Evolutionary conservation across 2,113 vertebrate species (phyloP).

Genomic region (Limanda limanda): DNA sequence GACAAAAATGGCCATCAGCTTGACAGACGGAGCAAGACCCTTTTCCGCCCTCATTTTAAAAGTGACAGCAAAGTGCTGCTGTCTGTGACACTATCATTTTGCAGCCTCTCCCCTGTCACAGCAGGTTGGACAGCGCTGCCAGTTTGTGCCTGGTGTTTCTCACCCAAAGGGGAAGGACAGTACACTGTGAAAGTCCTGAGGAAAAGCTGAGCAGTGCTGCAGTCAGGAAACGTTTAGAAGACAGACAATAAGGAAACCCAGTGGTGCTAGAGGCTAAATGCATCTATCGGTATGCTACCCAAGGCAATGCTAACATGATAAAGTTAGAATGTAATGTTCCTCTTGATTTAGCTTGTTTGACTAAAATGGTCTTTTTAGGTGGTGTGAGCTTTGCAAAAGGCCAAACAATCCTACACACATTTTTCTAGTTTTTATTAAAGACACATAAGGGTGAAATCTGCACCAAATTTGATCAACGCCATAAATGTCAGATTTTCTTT

Average conservation of each 20-base stretch:
- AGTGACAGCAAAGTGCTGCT: neutral
- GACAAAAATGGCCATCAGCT: neutral
- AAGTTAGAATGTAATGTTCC: too few species aligned
- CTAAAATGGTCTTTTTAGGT: too few species aligned
- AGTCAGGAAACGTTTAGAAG: neutral
- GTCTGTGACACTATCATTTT: neutral
- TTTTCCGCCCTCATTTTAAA: neutral
- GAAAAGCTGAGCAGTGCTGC: neutral
- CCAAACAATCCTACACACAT: too few species aligned
- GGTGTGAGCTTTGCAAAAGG: too few species aligned
- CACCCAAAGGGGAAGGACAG: neutral
- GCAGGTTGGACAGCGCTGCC: neutral
- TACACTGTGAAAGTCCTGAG: neutral
- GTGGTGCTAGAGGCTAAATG: neutral
- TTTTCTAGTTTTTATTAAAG: too few species aligned
- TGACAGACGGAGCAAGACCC: neutral
- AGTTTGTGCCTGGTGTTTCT: neutral
- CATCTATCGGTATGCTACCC: too few species aligned
- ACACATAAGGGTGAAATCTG: too few species aligned
- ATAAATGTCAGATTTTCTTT: too few species aligned
- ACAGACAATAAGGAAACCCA: neutral
- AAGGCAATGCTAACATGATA: too few species aligned
- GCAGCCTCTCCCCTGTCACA: neutral
- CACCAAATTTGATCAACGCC: too few species aligned
- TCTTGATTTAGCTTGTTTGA: too few species aligned